Evolutionary conservation across 2,113 vertebrate species (phyloP), one percentile per base, ranked within the genome.

Genomic region (Trinectes maculatus): DNA sequence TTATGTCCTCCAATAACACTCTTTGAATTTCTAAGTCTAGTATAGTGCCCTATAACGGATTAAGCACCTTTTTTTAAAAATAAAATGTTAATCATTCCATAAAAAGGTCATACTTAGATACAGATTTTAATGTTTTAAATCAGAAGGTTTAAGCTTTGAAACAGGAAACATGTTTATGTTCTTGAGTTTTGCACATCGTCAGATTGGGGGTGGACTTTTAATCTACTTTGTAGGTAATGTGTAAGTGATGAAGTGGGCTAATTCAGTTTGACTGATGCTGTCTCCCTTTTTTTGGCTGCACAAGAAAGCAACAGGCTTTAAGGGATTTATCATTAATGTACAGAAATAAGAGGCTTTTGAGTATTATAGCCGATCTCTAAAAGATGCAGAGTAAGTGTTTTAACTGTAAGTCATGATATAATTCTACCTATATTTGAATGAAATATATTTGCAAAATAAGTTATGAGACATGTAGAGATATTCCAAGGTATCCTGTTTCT

Each of bases 101-200:
- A n/a, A n/a, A n/a, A n/a, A 51, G 42, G 26, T 44, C 68, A 36
- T n/a, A 47, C 6, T 53, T 16, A 5, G 19, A 33, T 39, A 1
- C 6, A 16, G n/a, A 52, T 53, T 42, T 63, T 33, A 46, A 54
- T 52, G 48, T 19, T n/a, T n/a, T n/a, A 6, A 13, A 13, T 5
- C 28, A 59, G 15, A 22, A 51, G 16, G 11, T 78, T 69, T 42
- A 44, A 25, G 8, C 19, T 47, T 49, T 31, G 18, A 74, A 44
- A n/a, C 16, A 22, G 49, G 51, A 61, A 39, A 55, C 21, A 1
- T 11, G 18, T 53, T 57, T 48, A 2, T 28, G 33, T 70, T 54
- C 1, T 57, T 10, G 6, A 26, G 33, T 18, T 53, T 65, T 64
- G 36, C 53, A 63, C 25, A 1, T 15, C 8, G 15, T 71, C 71